Base-by-base conservation (phyloP, 37 sponge, comb jelly and placozoan species). In the Haliclona indistincta region DNA sequence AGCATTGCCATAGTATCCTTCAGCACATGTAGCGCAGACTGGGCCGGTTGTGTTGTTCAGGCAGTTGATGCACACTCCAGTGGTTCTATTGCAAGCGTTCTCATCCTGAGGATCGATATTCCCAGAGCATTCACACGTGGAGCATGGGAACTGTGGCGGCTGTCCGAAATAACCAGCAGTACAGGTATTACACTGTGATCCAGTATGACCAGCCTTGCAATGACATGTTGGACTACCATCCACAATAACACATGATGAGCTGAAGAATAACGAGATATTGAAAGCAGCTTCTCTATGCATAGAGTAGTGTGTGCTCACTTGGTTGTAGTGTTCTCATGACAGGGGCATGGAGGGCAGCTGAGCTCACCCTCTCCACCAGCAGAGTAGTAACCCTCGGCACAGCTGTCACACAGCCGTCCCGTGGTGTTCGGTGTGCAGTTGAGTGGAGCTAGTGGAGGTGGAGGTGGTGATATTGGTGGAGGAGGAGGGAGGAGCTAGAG, bases 61-160 rank as follows among this genome's bases (percentile, higher is more conserved):
- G 15, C 51, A 47, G 10, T 17, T 47, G 15, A 47, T 10, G 15
- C 51, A 47, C 15, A 17, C 13, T 47, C 51, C 51, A 47, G 51
- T 47, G 10, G 51, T 47, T 17, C 15, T 10, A 47, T 47, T 47
- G 15, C 51, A 47, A 47, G 51, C 51, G 15, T 47, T 47, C 51
- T 47, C 51, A 47, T 70, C 51, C 4, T 15, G 8, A 43, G 72
- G 72, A 47, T 70, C 32, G 53, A 70, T 45, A 51, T 77, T 71
- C n/a, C 78, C 86, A 61, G 76, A 63, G 64, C 86, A 76, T 43
- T 70, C 64, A 70, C 86, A 75, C 7, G 28, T 19, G 1, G 73
- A 70, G 44, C 76, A 70, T 37, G 65, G 65, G 40, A 77, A 51
- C 40, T 34, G 36, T 29, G 81, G 81, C 2, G 81, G 81, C 0